Percentiles rank a stretch among this genome's conserved stretches.
phyloP scores from a whole-genome alignment of 2,888 invertebrate species.

The Venustoraphidia nigricollis region DNA sequence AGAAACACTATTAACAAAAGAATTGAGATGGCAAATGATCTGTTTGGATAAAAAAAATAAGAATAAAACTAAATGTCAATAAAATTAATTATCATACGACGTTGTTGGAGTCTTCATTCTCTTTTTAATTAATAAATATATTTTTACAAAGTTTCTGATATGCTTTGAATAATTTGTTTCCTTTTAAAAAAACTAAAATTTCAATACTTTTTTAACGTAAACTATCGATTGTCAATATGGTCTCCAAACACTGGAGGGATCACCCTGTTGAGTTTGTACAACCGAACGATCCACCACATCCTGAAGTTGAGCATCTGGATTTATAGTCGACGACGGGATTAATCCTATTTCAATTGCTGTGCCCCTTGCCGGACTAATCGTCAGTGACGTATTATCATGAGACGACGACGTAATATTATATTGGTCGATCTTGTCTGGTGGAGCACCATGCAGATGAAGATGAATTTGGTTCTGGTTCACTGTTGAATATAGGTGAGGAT shows the following conservation, averaged over 20 bases:
- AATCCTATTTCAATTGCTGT: constrained; percentile 36
- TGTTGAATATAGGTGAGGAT: constrained; percentile 66
- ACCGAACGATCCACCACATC: constrained; percentile 6
- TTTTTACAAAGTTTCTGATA: not conserved
- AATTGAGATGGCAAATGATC: no score
- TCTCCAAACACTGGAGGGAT: constrained; percentile 51
- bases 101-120: not conserved
- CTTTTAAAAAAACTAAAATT: not conserved
- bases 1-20: no score
- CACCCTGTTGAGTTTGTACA: constrained; percentile 11
- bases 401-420: constrained; percentile 21
- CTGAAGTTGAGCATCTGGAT: constrained; percentile 20
- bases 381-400: constrained; percentile 22
- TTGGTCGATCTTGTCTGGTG: constrained; percentile 48
- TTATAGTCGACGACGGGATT: constrained; percentile 22
- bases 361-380: constrained; percentile 41
- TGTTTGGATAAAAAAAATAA: no score
- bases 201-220: not conserved
- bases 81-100: not conserved
- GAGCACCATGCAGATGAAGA: constrained; percentile 52
- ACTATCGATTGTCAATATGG: constrained; percentile 41
- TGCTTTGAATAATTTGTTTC: not conserved
- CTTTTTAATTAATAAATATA: not conserved
- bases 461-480: constrained; percentile 81
- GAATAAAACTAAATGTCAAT: no score